Evolutionary conservation across 1,140 invertebrate genomes (phyloP), one percentile per base, ranked within the genome.

Genomic region (Euschistus heros): DNA sequence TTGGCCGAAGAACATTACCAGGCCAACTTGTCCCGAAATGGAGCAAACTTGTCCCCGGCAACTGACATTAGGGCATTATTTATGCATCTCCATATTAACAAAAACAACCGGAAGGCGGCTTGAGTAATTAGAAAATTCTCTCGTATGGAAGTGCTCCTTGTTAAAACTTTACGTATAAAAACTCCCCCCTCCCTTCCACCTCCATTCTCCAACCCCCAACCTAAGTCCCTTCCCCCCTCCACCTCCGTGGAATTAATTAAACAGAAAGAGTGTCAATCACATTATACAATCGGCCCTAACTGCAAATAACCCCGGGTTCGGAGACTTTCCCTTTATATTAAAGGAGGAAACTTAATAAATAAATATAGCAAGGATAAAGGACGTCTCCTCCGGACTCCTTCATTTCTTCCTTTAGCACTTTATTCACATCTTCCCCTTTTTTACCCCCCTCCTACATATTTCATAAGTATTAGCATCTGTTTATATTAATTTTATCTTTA

Each of bases 81-180:
- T 57, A 57, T 57, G 54, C 54, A 57, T 57, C 54, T 57, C 24
- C 54, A 57, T 57, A 57, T 57, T 57, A 57, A 57, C 54, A 57
- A 57, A 57, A 57, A 57, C 54, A 57, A 57, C 54, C 22, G 24
- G 47, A 50, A 37, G 33, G 33, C 33, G 33, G 33, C 33, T 15
- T 57, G 54, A 57, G 54, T 57, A 57, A 57, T 57, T 57, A 57
- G 54, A 57, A 57, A 57, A 57, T 57, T 57, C 24, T 57, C 54
- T 17, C 15, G 54, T 57, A 24, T 57, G 54, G 54, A 57, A 26
- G 20, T 24, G 54, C 54, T 57, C 54, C 54, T 57, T 57, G 54
- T 57, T 57, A 57, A 57, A 57, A 57, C 54, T 57, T 57, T 57
- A 24, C 54, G 54, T 24, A 57, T 57, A 57, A 57, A 57, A 57